Evolutionary conservation across 2,797 vertebrate genomes (phyloP).

Genomic region (Merluccius polli): DNA sequence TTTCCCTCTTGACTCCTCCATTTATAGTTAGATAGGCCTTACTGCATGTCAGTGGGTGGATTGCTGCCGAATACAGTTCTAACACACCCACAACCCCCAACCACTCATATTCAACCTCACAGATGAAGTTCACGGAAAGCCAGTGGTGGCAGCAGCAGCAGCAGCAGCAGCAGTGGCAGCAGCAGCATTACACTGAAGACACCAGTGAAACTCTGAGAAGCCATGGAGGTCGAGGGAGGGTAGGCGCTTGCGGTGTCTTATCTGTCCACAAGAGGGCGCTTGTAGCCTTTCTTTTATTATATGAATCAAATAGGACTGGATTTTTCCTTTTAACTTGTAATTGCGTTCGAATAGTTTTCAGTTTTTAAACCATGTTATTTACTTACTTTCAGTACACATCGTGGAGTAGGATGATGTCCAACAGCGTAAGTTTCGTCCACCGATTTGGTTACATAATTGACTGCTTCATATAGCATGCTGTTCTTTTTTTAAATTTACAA

Average conservation of each 20-base stretch:
- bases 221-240: background rate
- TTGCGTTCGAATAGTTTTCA: background rate
- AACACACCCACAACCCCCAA: background rate
- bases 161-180: background rate
- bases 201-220: background rate
- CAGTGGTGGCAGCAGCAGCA: background rate
- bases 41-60: no score
- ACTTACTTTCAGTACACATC: constrained; percentile 24
- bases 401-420: background rate
- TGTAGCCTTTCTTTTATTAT: background rate
- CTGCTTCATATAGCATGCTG: background rate
- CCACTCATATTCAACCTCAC: constrained; percentile 10
- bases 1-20: no score
- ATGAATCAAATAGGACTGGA: no score
- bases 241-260: constrained; percentile 23
- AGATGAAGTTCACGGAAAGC: background rate
- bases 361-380: background rate
- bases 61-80: background rate
- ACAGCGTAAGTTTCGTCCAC: constrained; percentile 29
- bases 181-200: background rate
- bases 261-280: background rate
- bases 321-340: background rate
- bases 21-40: no score
- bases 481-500: background rate
- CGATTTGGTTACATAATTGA: background rate